phyloP scores from a whole-genome alignment of 1,140 invertebrate species.

The Ostrea edulis region DNA sequence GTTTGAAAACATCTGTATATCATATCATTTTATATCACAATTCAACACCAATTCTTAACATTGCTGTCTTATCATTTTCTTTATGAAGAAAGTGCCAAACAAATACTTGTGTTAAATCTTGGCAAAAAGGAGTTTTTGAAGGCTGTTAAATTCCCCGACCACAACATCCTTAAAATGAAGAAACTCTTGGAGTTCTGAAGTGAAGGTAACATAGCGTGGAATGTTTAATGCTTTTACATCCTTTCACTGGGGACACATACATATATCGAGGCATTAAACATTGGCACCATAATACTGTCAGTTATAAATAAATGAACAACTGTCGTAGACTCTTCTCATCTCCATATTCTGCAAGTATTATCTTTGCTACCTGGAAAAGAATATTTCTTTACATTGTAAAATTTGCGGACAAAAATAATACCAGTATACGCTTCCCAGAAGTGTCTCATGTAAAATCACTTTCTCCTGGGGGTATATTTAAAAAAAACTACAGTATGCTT shows the following conservation, averaged over 20 bases:
- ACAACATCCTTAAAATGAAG: background rate
- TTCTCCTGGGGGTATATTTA: too few species aligned
- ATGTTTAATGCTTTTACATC: background rate
- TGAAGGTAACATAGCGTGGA: background rate
- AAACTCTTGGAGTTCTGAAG: background rate
- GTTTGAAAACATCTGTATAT: too few species aligned
- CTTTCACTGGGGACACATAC: background rate
- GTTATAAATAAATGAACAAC: too few species aligned
- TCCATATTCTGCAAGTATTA: constrained; percentile 80
- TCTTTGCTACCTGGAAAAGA: constrained; percentile 78
- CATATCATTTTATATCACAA: too few species aligned
- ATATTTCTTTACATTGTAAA: background rate
- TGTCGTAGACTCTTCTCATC: constrained; percentile 63
- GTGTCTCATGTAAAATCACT: too few species aligned
- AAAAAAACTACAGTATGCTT: too few species aligned
- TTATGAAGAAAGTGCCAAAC: background rate
- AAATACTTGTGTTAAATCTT: background rate
- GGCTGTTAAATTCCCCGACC: background rate
- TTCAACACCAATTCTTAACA: too few species aligned
- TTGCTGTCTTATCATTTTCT: too few species aligned
- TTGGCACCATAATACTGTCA: constrained; percentile 40
- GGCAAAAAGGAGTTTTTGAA: background rate
- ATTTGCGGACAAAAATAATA: too few species aligned
- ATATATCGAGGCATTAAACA: background rate
- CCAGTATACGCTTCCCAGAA: too few species aligned